Evolutionary conservation across 2,888 invertebrate genomes (phyloP).

Genomic region (Megalurothrips usitatus): DNA sequence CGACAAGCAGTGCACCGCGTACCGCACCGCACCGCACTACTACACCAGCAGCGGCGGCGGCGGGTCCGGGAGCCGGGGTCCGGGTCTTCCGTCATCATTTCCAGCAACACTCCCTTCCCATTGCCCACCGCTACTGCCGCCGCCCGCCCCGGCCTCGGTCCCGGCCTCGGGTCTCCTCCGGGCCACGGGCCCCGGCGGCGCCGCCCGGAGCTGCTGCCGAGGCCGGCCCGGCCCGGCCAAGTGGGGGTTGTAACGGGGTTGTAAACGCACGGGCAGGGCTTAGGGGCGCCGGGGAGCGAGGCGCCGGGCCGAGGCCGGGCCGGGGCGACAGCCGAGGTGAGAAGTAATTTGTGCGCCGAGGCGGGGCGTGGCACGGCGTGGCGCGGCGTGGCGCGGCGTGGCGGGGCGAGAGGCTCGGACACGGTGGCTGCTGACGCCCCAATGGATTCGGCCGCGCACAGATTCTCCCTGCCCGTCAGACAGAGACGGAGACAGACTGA

Average conservation of each 20-base stretch:
- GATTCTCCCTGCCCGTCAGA: too few relatives aligned
- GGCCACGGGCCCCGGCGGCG: neutral
- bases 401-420: neutral
- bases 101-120: neutral
- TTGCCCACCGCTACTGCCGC: neutral
- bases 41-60: too few relatives aligned
- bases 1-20: too few relatives aligned
- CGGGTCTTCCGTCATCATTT: too few relatives aligned
- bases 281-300: neutral
- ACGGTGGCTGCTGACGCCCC: too few relatives aligned
- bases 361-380: neutral
- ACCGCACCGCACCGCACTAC: too few relatives aligned
- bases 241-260: neutral
- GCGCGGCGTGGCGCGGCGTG: neutral
- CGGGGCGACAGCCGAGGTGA: neutral
- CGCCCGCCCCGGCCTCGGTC: neutral
- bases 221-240: neutral
- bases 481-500: too few relatives aligned
- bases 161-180: neutral
- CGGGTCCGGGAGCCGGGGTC: too few relatives aligned
- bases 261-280: neutral
- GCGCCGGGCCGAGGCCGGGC: neutral
- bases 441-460: too few relatives aligned
- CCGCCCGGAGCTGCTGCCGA: neutral
- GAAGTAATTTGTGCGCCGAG: neutral